Evolutionary conservation across 2,888 invertebrate genomes (phyloP), one percentile per base, ranked within the genome.

Genomic region (Ormia ochracea): DNA sequence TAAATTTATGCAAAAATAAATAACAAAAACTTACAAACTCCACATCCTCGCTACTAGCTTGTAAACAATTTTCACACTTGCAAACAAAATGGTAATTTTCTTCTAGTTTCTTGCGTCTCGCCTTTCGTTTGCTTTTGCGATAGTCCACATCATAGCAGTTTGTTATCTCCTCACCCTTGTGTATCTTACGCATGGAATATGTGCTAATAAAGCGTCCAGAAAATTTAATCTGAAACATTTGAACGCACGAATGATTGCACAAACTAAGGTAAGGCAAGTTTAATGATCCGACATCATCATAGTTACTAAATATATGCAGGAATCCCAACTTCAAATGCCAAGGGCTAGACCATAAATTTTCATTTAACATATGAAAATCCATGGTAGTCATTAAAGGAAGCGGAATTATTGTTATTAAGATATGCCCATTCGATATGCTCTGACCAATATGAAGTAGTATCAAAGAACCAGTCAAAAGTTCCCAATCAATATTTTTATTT

Each of bases 191-290:
- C 0, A 92, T 89, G 7, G 96, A 93, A 84, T 93, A 93, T 2
- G 96, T 94, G 78, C 95, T 92, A 21, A 96, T 91, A 12, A 91
- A 91, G 74, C 93, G 92, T 65, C 94, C 93, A 87, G 93, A 92
- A 88, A 95, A 96, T 84, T 94, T 93, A 84, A 93, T 93, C 63
- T 93, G 93, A 76, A 97, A 94, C 84, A 94, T 94, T 5, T 96
- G 94, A 82, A 94, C 93, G 88, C 98, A 98, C 0, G 96, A 95
- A 90, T 98, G 98, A 89, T 98, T 98, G 93, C 97, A 95, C 90
- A 97, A 93, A 84, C 96, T 95, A 0, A 96, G 93, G 1, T 95
- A 93, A 0, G 97, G 95, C 87, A 95, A 96, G 85, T 97, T 94
- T 0, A 94, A 96, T 2, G 96, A 94, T 0, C 95, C 96, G 54